Percentiles rank a stretch among this genome's conserved stretches.
Conservation (phyloP, 2,797 vertebrate genomes). For the Leptatherina wallacei region DNA sequence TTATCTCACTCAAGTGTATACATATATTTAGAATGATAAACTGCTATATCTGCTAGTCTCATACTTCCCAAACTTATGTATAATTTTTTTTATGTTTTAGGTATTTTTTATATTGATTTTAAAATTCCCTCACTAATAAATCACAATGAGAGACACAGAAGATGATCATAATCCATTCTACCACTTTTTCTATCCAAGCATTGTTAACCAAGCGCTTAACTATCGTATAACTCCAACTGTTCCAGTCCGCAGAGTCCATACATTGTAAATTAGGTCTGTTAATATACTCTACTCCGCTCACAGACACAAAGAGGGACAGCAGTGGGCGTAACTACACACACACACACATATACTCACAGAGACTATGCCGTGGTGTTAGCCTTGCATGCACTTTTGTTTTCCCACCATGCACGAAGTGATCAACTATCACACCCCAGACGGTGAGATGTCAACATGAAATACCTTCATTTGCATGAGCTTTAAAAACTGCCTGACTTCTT, state of each 20-base stretch:
- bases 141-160: constrained; percentile 62
- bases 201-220: constrained; percentile 82
- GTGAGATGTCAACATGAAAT: constrained; percentile 82
- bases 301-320: constrained; percentile 59
- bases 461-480: constrained; percentile 85
- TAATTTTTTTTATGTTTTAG: not conserved
- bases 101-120: constrained; percentile 25
- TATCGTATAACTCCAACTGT: constrained; percentile 76
- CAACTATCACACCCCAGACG: constrained; percentile 82
- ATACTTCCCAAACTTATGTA: not conserved
- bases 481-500: constrained; percentile 79
- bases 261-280: constrained; percentile 82
- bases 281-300: constrained; percentile 70
- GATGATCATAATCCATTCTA: constrained; percentile 61
- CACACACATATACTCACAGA: constrained; percentile 32
- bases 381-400: constrained; percentile 70
- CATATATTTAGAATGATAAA: not conserved
- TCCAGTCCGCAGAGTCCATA: constrained; percentile 79
- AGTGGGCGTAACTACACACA: constrained; percentile 65
- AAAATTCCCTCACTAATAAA: constrained; percentile 47
- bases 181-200: constrained; percentile 62
- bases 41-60: not conserved
- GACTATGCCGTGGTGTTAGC: constrained; percentile 43
- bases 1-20: not conserved
- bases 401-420: constrained; percentile 80